phyloP scores from a whole-genome alignment of 2,888 invertebrate genomes.

The Odontothrips loti region DNA sequence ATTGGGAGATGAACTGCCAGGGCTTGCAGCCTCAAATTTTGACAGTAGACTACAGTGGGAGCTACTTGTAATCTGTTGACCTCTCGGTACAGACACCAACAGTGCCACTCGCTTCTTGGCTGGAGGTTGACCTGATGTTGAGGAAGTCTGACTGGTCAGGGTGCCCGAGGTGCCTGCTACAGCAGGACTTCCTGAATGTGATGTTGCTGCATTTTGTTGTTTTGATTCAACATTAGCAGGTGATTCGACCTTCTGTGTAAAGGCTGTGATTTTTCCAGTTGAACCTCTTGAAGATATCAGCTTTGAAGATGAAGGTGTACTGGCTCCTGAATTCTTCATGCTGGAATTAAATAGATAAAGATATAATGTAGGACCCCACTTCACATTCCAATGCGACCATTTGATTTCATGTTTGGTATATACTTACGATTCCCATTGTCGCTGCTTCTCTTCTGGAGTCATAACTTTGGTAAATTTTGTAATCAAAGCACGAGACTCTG shows the following conservation, averaged over 20 bases:
- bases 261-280: conserved; percentile 23
- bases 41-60: conserved; percentile 9
- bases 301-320: neutral
- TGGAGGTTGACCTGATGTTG: neutral
- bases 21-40: neutral
- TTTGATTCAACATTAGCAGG: neutral
- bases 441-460: conserved; percentile 39
- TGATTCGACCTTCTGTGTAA: neutral
- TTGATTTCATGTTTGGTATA: neutral
- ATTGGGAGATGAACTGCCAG: neutral
- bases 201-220: neutral
- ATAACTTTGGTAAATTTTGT: conserved; percentile 42
- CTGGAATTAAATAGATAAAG: neutral
- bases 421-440: conserved; percentile 36
- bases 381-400: no score
- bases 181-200: neutral
- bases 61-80: neutral
- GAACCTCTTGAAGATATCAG: neutral
- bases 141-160: no score
- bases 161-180: neutral
- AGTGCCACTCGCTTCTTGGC: conserved; percentile 28
- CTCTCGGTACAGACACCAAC: conserved; percentile 27
- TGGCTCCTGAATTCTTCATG: neutral
- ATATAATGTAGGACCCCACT: no score
- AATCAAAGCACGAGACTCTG: conserved; percentile 35